phyloP scores from a whole-genome alignment of 2,888 invertebrate species.

The Chesias legatella region DNA sequence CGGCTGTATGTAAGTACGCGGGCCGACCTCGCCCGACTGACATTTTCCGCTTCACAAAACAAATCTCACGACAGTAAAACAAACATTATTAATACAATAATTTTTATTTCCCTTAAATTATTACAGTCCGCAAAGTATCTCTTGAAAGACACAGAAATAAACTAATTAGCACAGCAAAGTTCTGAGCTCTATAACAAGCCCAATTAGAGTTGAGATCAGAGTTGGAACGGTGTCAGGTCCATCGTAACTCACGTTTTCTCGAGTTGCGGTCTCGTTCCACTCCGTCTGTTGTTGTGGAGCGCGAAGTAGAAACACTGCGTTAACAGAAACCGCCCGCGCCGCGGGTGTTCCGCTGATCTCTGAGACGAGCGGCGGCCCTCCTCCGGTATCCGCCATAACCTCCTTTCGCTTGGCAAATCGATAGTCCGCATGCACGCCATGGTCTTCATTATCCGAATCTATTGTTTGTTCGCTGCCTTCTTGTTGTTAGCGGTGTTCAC shows the following conservation, averaged over 20 bases:
- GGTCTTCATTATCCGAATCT: conserved; percentile 42
- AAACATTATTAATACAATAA: conserved; percentile 19
- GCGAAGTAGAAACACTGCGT: conserved; percentile 61
- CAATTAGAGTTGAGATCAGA: conserved; percentile 68
- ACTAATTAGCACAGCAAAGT: conserved; percentile 73
- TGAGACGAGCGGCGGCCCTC: conserved; percentile 54
- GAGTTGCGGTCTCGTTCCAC: conserved; percentile 39
- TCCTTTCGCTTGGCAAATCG: conserved; percentile 69
- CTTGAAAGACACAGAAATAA: conserved; percentile 60
- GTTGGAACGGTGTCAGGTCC: conserved; percentile 66
- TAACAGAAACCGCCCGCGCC: conserved; percentile 62
- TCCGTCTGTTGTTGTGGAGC: conserved; percentile 46
- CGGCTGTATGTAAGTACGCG: conserved; percentile 20
- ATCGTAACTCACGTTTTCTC: conserved; percentile 37
- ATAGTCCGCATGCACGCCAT: conserved; percentile 67
- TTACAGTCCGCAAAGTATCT: conserved; percentile 66
- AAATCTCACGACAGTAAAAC: conserved; percentile 13
- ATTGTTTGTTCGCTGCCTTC: conserved; percentile 72
- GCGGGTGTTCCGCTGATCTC: conserved; percentile 74
- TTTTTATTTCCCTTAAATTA: conserved; percentile 41
- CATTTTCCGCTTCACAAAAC: conserved; percentile 31
- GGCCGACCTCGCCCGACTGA: conserved; percentile 22
- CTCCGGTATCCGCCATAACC: conserved; percentile 69
- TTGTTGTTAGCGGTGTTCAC: conserved; percentile 92
- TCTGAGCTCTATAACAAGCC: conserved; percentile 73